These are phyloP conservation scores for Heteronetta atricapilla DNA, from an alignment of 2,113 vertebrate genomes.

Conservation along the genomic window DNA sequence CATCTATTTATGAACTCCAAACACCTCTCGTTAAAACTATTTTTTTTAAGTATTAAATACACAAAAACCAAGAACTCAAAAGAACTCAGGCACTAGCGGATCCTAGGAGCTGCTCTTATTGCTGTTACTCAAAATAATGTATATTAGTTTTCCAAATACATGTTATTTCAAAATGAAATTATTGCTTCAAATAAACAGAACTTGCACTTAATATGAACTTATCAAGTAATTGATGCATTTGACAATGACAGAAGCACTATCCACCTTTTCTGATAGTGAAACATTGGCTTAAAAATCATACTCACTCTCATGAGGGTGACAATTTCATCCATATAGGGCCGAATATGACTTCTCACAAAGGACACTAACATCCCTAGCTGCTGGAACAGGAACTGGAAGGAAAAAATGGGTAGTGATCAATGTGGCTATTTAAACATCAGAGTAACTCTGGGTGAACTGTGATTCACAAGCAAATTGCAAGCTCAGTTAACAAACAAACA, in stretches of 20 bases:
- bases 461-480: neutral
- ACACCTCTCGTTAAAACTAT: neutral
- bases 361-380: constrained; percentile 98
- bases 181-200: neutral
- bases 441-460: neutral
- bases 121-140: neutral
- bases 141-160: neutral
- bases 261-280: neutral
- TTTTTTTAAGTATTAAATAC: neutral
- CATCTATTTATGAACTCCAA: neutral
- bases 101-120: neutral
- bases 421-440: neutral
- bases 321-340: constrained; percentile 99
- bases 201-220: neutral
- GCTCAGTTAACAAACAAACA: neutral
- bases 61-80: neutral
- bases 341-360: constrained; percentile 97
- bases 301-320: constrained; percentile 97
- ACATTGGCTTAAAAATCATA: neutral
- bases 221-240: neutral
- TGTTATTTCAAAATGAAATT: neutral
- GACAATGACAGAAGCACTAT: neutral
- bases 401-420: neutral
- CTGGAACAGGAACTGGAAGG: constrained; percentile 92
- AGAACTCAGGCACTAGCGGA: neutral